A percentile compares a stretch with the other conserved stretches of the same genome.
Evolutionary conservation across 1,140 invertebrate genomes (phyloP).

Genomic region (Drosophila lacertosa): DNA sequence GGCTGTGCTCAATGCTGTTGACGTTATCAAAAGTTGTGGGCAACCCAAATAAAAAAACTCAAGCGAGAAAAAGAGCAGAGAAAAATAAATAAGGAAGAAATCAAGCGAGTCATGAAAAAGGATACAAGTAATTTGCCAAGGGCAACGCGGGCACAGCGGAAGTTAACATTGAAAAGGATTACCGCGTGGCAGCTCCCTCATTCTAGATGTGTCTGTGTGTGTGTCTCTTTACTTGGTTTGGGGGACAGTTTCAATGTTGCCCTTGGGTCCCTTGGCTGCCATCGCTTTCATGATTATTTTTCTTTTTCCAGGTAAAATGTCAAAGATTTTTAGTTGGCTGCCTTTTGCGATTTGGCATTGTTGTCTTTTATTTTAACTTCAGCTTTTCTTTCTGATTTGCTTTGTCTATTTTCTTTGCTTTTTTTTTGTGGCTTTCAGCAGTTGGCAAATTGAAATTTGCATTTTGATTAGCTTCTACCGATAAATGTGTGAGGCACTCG

Average conservation of each 20-base stretch:
- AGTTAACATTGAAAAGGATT: constrained; percentile 81
- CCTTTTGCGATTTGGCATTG: constrained; percentile 27
- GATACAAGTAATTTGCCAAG: constrained; percentile 76
- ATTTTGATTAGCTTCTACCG: constrained; percentile 68
- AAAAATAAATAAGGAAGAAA: constrained; percentile 43
- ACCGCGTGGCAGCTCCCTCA: constrained; percentile 57
- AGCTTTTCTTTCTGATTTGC: constrained; percentile 11
- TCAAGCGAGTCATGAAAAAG: constrained; percentile 67
- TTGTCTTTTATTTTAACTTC: background rate
- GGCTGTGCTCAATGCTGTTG: constrained; percentile 74
- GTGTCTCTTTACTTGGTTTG: constrained; percentile 25
- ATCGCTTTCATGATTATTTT: constrained; percentile 40
- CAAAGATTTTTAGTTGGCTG: constrained; percentile 62
- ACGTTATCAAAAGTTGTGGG: constrained; percentile 78
- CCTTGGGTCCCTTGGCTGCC: constrained; percentile 25
- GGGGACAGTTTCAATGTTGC: constrained; percentile 35
- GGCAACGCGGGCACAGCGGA: constrained; percentile 68
- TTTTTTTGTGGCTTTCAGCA: constrained; percentile 31
- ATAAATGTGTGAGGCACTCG: constrained; percentile 38
- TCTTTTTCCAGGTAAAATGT: constrained; percentile 65
- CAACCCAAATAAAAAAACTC: constrained; percentile 1
- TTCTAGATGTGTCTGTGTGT: constrained; percentile 7
- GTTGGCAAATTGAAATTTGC: constrained; percentile 78
- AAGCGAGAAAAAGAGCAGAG: constrained; percentile 5
- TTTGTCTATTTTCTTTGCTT: too few species aligned